Evolutionary conservation across 2,797 vertebrate genomes (phyloP).

Genomic region (Petrocephalus schoutedeni): DNA sequence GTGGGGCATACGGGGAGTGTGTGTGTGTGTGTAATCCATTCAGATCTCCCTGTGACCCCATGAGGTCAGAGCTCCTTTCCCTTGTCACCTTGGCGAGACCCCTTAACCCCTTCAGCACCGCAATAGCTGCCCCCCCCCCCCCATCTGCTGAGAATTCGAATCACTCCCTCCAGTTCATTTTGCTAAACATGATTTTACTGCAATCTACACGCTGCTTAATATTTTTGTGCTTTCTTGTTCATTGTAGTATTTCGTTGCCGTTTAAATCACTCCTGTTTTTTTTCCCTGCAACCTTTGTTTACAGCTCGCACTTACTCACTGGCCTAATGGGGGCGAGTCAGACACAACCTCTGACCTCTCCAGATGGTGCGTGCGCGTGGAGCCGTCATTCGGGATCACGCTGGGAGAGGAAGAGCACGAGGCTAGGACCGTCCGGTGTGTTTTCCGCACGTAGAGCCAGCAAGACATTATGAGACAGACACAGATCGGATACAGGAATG

Average conservation of each 20-base stretch:
- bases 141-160: not conserved
- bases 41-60: constrained; percentile 17
- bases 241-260: not conserved
- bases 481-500: not conserved
- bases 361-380: not conserved
- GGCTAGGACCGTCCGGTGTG: not conserved
- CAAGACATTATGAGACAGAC: not conserved
- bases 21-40: not conserved
- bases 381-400: not conserved
- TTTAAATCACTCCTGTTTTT: not conserved
- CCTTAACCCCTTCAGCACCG: constrained; percentile 18
- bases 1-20: not conserved
- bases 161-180: not conserved
- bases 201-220: not conserved
- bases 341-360: not conserved
- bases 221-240: not conserved
- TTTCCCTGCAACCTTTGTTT: not conserved
- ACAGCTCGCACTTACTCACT: not conserved
- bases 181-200: not conserved
- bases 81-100: not conserved
- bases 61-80: not conserved
- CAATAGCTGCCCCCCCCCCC: not conserved
- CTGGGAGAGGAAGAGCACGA: not conserved
- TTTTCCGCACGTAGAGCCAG: not conserved
- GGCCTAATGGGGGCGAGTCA: not conserved